Evolutionary conservation across 1,140 invertebrate species (phyloP).

Genomic region (Pantala flavescens): DNA sequence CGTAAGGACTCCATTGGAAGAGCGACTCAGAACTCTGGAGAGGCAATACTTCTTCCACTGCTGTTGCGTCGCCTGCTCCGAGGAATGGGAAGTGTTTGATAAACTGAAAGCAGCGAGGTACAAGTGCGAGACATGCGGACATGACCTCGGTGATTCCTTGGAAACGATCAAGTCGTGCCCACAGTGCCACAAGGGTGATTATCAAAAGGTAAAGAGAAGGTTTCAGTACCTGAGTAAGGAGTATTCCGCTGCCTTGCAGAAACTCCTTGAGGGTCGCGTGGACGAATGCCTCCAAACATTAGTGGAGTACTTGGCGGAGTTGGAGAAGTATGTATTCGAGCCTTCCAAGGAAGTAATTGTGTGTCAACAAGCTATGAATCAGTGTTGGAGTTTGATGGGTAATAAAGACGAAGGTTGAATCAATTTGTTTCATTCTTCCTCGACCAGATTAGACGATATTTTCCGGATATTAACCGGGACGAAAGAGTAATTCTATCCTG

Average conservation of each 20-base stretch:
- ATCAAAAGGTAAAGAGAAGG: neutral
- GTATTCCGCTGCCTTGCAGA: neutral
- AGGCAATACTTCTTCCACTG: constrained; percentile 49
- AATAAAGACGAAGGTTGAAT: neutral
- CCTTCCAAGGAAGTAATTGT: neutral
- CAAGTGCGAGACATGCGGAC: neutral
- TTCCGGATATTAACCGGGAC: no score
- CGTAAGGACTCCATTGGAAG: constrained; percentile 32
- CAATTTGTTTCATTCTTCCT: no score
- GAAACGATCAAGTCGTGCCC: neutral
- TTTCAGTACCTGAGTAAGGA: neutral
- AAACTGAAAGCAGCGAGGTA: neutral
- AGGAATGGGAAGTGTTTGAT: constrained; percentile 37
- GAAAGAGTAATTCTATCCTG: no score
- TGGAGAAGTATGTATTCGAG: neutral
- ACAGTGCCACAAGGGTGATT: neutral
- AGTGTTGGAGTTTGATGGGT: neutral
- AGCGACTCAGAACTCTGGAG: constrained; percentile 35
- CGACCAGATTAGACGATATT: no score
- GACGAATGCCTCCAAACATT: neutral
- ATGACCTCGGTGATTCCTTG: neutral
- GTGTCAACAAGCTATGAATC: neutral
- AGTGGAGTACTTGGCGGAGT: neutral
- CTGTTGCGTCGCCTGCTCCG: constrained; percentile 41
- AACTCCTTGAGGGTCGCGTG: neutral